Conservation (phyloP, 2,888 invertebrate genomes). For the Stegana nigrithorax region DNA sequence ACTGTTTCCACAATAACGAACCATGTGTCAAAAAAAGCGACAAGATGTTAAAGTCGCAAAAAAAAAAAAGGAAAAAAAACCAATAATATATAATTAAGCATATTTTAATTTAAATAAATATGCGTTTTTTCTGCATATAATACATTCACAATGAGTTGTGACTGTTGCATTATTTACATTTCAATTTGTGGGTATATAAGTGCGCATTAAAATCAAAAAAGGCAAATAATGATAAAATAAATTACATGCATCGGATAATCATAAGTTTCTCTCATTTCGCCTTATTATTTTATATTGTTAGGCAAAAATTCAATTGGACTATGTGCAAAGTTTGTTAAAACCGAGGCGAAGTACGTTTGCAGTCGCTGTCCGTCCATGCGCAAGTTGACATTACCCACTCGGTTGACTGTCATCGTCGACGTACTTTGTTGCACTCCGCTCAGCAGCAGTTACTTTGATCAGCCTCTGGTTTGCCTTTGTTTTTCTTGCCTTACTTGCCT, state of each 20-base stretch:
- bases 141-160: slow-evolving; percentile 11
- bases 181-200: neutral
- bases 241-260: no score
- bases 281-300: neutral
- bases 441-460: neutral
- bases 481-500: neutral
- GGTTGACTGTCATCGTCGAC: slow-evolving; percentile 12
- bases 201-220: neutral
- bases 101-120: slow-evolving; percentile 55
- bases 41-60: no score
- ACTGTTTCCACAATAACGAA: neutral
- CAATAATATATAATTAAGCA: slow-evolving; percentile 45
- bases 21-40: no score
- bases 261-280: slow-evolving; percentile 45
- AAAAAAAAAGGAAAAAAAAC: no score
- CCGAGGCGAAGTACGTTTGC: no score
- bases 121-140: slow-evolving; percentile 7
- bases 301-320: no score
- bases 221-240: neutral
- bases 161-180: slow-evolving; percentile 25
- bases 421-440: slow-evolving; percentile 12
- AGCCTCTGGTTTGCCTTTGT: neutral
- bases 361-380: neutral
- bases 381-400: neutral
- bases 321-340: neutral